A percentile compares a stretch with the other conserved stretches of the same genome.
These are phyloP conservation scores for Trachemys scripta DNA, from an alignment of 2,113 vertebrate genomes.

Conservation along the genomic window DNA sequence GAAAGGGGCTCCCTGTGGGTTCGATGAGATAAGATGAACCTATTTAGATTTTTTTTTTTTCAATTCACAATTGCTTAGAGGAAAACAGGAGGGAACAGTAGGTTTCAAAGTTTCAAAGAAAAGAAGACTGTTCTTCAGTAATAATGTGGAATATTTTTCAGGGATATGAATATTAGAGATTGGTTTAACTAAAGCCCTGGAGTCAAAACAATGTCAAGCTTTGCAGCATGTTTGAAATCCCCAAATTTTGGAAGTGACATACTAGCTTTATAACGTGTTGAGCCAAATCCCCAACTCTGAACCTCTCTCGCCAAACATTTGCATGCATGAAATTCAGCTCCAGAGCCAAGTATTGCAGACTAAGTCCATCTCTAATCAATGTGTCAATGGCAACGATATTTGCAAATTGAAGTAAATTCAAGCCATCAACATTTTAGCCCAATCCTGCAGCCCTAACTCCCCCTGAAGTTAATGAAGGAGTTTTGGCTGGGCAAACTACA, in stretches of 20 bases:
- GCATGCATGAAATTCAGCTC: neutral
- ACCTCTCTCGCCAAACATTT: neutral
- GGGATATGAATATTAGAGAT: neutral
- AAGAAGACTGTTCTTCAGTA: neutral
- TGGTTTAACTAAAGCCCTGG: neutral
- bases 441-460: neutral
- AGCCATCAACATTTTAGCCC: neutral
- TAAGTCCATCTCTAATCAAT: neutral
- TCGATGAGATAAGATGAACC: neutral
- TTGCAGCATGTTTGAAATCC: neutral
- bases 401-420: neutral
- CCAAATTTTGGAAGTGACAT: accelerated
- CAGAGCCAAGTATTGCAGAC: neutral
- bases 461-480: neutral
- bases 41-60: neutral
- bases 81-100: accelerated
- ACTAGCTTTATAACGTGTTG: accelerated
- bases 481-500: neutral
- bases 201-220: neutral
- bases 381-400: neutral
- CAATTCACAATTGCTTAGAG: neutral
- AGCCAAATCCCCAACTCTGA: neutral
- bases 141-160: neutral
- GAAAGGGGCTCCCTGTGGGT: neutral
- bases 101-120: neutral